Evolutionary conservation across 2,797 vertebrate genomes (phyloP), one percentile per base, ranked within the genome.

Genomic region (Sandelia bainsii): DNA sequence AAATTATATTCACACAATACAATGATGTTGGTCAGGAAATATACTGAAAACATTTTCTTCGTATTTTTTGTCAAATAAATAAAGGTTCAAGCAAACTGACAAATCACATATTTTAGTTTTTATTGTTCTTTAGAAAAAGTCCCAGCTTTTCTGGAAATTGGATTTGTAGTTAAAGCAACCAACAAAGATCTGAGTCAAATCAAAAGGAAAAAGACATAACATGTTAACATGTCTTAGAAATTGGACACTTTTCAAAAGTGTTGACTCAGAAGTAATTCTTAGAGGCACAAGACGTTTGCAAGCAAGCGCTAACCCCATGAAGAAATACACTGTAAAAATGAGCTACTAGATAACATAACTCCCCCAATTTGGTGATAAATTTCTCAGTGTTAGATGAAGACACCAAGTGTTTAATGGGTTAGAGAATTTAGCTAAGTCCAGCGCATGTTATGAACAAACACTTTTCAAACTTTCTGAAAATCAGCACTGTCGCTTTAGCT

Each of bases 281-380:
- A 46, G 5, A 8, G 58, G 22, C 39, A 40, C 64, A 32, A 27
- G 32, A 44, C 23, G n/a, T 62, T 32, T 19, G 19, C 44, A 34
- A 45, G 6, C 8, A 25, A 42, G 19, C 27, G 52, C 10, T 40
- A 29, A 22, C 9, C 46, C 11, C 27, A n/a, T 52, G 48, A 23
- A 59, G 20, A 37, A 44, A 53, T 22, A 44, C 19, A 27, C 49
- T 64, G 20, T 29, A 46, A 48, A 48, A 48, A 58, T 23, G 4
- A 46, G 46, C 19, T 56, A 17, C 57, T 59, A 8, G 53, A 39
- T 61, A 53, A 65, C 32, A 22, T 22, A 54, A 22, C 42, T 44
- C 9, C 45, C 4, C 22, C 22, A 22, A 10, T 46, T 29, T 62
- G 40, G 46, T 62, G 20, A 64, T 23, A 10, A 42, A 56, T 56